Evolutionary conservation across 2,797 vertebrate genomes (phyloP), one percentile per base, ranked within the genome.

Genomic region (Dryobates pubescens): DNA sequence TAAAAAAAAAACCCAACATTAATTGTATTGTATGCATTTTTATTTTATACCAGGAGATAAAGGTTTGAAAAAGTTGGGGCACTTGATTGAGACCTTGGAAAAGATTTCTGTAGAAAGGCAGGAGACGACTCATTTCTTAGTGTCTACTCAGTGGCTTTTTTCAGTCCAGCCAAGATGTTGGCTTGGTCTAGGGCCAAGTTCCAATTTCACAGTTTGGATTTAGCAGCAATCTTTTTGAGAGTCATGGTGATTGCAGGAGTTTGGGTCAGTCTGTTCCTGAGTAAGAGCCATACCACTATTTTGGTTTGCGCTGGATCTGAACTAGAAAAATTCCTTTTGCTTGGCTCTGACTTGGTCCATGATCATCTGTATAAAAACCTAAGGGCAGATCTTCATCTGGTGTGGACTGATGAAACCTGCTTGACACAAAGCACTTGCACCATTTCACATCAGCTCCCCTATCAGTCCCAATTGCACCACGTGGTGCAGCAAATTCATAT

Each of bases 141-240:
- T 23, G 76, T 86, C 76, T 93, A 14, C 43, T 86, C 56, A 45
- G 75, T 93, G 86, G 61, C 43, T 92, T 76, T 92, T 87, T 83
- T 68, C 80, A 65, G 68, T 24, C 49, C 62, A 89, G 77, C 54
- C 89, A 92, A 94, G 90, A 92, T 76, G 64, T 43, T 92, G 84
- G 18, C 57, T 93, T 94, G 88, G 76, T 86, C 5, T 9, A n/a
- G 59, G 58, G 76, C 90, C 90, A 94, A 58, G 73, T 86, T 41
- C 64, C 90, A 79, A 38, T 92, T 95, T 93, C 92, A 95, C 90
- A 88, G 90, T 53, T 95, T 64, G 85, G 89, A 68, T 88, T 95
- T 95, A 83, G 90, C 88, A 83, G 70, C 64, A 76, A 57, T 79
- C 45, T 89, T 91, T 91, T 51, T 82, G 88, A 78, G 89, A 84